phyloP scores from a whole-genome alignment of 2,888 invertebrate species.

The Hirtodrosophila histrioides region DNA sequence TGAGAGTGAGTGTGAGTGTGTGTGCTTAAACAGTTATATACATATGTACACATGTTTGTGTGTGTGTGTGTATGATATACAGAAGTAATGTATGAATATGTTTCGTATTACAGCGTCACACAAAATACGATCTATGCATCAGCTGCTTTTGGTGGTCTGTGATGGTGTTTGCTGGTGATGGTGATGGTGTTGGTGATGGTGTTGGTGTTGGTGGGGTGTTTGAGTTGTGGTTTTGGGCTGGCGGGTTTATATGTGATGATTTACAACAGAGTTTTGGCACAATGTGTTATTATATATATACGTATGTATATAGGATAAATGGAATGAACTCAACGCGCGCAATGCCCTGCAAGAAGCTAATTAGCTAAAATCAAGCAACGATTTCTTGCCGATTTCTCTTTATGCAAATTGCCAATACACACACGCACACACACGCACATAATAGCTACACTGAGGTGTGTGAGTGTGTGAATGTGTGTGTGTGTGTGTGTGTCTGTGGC shows the following conservation, averaged over 20 bases:
- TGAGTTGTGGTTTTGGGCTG: slow-evolving; percentile 17
- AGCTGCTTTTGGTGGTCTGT: slow-evolving; percentile 29
- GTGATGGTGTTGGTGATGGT: slow-evolving; percentile 7
- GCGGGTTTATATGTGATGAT: slow-evolving; percentile 63
- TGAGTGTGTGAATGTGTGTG: slow-evolving; percentile 8
- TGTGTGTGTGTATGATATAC: slow-evolving; percentile 11
- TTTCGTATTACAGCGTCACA: slow-evolving; percentile 45
- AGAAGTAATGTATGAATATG: slow-evolving; percentile 42
- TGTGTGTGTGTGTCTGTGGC: slow-evolving; percentile 24
- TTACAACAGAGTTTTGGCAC: slow-evolving; percentile 49
- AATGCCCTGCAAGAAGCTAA: slow-evolving; percentile 53
- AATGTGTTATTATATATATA: slow-evolving; percentile 27
- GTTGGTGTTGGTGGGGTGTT: slow-evolving; percentile 21
- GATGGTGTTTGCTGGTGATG: neutral
- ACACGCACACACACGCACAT: slow-evolving; percentile 11
- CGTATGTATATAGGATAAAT: slow-evolving; percentile 27
- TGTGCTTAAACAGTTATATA: slow-evolving; percentile 22
- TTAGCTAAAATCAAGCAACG: slow-evolving; percentile 31
- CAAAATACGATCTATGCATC: slow-evolving; percentile 55
- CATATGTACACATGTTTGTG: slow-evolving; percentile 4
- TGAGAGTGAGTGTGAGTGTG: slow-evolving; percentile 4
- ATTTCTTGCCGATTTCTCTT: slow-evolving; percentile 7
- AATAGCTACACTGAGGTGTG: slow-evolving; percentile 12
- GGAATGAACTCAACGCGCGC: slow-evolving; percentile 64
- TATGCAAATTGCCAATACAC: slow-evolving; percentile 18